Conservation (phyloP, 2,113 vertebrate species). For the Tautogolabrus adspersus region DNA sequence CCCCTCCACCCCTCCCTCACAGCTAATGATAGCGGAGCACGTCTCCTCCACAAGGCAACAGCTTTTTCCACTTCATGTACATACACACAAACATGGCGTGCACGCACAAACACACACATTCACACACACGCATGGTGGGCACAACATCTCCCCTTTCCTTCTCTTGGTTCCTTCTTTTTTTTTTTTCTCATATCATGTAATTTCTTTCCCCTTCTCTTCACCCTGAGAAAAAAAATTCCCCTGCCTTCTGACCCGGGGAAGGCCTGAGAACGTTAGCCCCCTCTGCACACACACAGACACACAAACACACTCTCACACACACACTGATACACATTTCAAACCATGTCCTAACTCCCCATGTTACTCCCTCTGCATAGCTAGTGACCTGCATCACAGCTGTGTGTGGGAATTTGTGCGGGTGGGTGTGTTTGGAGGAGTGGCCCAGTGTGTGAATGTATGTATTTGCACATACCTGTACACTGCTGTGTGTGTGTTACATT, state of each 20-base stretch:
- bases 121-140: conserved; percentile 63
- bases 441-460: conserved; percentile 54
- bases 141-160: conserved; percentile 65
- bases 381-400: conserved; percentile 80
- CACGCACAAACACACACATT: conserved; percentile 22
- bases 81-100: conserved; percentile 46
- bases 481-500: conserved; percentile 26
- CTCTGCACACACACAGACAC: conserved; percentile 5
- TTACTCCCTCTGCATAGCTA: conserved; percentile 44
- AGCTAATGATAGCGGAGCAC: conserved; percentile 88
- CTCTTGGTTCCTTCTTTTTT: conserved; percentile 64
- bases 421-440: conserved; percentile 57
- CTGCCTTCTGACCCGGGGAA: conserved; percentile 75
- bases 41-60: conserved; percentile 85
- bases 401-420: conserved; percentile 74
- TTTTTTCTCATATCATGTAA: conserved; percentile 81
- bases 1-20: conserved; percentile 45
- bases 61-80: conserved; percentile 87
- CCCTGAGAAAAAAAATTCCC: conserved; percentile 84
- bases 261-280: conserved; percentile 74
- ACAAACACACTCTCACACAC: conserved; percentile 44
- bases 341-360: conserved; percentile 37
- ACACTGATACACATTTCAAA: conserved; percentile 42
- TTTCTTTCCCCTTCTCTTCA: conserved; percentile 74
- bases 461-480: conserved; percentile 64